Conservation (phyloP, 1,140 invertebrate genomes). For the Cylas formicarius region DNA sequence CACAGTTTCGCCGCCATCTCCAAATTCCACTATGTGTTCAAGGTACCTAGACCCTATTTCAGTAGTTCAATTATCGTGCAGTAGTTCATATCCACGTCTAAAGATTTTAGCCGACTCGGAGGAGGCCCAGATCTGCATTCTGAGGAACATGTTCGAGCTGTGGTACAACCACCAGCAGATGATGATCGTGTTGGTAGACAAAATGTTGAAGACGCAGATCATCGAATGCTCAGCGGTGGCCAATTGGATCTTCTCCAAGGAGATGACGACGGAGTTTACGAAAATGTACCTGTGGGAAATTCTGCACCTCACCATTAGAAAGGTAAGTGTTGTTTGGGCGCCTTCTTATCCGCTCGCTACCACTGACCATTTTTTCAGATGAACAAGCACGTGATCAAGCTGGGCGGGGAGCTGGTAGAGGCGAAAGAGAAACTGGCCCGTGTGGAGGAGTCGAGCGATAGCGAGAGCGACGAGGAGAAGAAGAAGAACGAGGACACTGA, state of each 20-base stretch:
- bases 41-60: slow-evolving; percentile 48
- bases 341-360: background rate
- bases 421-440: slow-evolving; percentile 75
- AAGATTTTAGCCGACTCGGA: slow-evolving; percentile 86
- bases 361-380: slow-evolving; percentile 47
- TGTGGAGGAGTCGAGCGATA: slow-evolving; percentile 68
- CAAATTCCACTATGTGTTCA: slow-evolving; percentile 93
- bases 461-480: slow-evolving; percentile 59
- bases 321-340: slow-evolving; percentile 41
- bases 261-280: slow-evolving; percentile 90
- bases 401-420: slow-evolving; percentile 75
- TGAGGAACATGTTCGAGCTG: slow-evolving; percentile 88
- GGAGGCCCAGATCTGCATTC: slow-evolving; percentile 90
- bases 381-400: slow-evolving; percentile 87
- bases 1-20: slow-evolving; percentile 96
- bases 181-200: slow-evolving; percentile 93
- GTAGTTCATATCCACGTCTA: slow-evolving; percentile 25
- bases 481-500: slow-evolving; percentile 58
- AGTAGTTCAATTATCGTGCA: background rate
- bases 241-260: slow-evolving; percentile 97
- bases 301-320: slow-evolving; percentile 88
- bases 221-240: slow-evolving; percentile 94
- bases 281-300: slow-evolving; percentile 98
- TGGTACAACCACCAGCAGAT: slow-evolving; percentile 96
- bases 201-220: slow-evolving; percentile 95